Percentiles rank a stretch among this genome's conserved stretches.
These are phyloP conservation scores for Enteromius afrohamiltoni DNA, from an alignment of 2,797 vertebrate species.

Conservation along the genomic window DNA sequence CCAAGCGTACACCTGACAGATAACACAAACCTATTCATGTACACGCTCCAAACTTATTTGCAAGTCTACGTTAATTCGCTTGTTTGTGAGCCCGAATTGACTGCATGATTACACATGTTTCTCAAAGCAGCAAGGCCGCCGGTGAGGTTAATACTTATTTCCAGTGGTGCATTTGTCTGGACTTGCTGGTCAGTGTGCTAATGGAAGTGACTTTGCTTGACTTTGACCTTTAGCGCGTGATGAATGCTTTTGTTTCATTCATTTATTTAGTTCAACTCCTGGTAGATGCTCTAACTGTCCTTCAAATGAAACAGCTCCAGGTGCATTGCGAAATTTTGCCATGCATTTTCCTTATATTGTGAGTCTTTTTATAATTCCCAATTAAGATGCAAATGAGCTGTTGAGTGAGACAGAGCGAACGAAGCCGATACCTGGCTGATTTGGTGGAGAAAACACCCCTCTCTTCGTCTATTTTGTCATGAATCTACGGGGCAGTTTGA, in stretches of 20 bases:
- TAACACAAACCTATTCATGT: slow-evolving; percentile 42
- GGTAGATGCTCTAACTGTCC: background rate
- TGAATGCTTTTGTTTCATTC: slow-evolving; percentile 8
- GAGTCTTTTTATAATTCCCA: slow-evolving; percentile 55
- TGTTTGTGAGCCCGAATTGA: slow-evolving; percentile 31
- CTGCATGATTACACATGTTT: slow-evolving; percentile 31
- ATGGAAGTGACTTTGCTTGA: slow-evolving; percentile 6
- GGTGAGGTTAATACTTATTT: slow-evolving; percentile 33
- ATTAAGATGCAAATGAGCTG: slow-evolving; percentile 65
- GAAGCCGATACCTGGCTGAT: slow-evolving; percentile 47
- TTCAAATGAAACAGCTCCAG: slow-evolving; percentile 44
- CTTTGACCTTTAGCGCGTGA: slow-evolving; percentile 17
- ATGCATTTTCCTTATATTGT: slow-evolving; percentile 43
- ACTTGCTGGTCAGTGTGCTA: slow-evolving; percentile 28
- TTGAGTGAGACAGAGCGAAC: slow-evolving; percentile 12
- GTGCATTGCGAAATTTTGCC: slow-evolving; percentile 55
- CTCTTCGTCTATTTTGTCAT: slow-evolving; percentile 46
- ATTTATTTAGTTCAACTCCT: background rate
- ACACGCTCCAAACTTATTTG: slow-evolving; percentile 37
- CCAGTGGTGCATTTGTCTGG: slow-evolving; percentile 15
- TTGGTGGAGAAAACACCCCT: slow-evolving; percentile 19
- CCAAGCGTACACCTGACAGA: slow-evolving; percentile 42
- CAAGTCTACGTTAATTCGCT: slow-evolving; percentile 41
- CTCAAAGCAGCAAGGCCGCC: slow-evolving; percentile 36
- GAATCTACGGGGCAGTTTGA: slow-evolving; percentile 63